Conservation (phyloP, 2,797 vertebrate genomes). For the Bradypodion ventrale region DNA sequence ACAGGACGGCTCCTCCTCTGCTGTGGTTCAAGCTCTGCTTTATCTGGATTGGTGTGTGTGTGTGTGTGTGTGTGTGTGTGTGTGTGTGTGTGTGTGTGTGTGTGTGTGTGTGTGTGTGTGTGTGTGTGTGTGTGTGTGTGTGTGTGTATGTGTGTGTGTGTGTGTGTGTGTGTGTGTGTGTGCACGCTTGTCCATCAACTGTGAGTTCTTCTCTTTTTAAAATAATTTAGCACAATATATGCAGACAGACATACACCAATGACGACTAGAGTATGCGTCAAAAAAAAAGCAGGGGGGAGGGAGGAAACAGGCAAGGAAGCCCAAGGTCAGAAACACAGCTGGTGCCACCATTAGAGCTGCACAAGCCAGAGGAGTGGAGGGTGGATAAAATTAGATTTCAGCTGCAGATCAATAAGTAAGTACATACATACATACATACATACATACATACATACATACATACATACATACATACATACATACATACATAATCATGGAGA, state of each 20-base stretch:
- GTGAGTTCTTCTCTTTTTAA: background rate
- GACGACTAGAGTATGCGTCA: background rate
- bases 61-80: too few species aligned
- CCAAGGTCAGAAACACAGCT: constrained; percentile 6
- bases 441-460: too few species aligned
- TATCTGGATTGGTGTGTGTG: background rate
- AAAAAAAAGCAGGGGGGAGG: background rate
- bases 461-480: too few species aligned
- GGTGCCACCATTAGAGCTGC: background rate
- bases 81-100: too few species aligned
- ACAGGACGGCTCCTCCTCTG: background rate
- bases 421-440: background rate
- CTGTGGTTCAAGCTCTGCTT: background rate
- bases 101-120: background rate
- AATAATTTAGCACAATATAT: background rate
- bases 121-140: too few species aligned
- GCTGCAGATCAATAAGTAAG: background rate
- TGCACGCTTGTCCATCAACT: too few species aligned
- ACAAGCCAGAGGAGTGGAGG: background rate
- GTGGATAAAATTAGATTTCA: background rate
- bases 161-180: too few species aligned
- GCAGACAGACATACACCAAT: background rate
- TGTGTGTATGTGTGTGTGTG: too few species aligned
- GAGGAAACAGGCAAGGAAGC: background rate
- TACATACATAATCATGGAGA: too few species aligned